Conservation (phyloP, 2,888 invertebrate genomes). For the Lasiommata megera region DNA sequence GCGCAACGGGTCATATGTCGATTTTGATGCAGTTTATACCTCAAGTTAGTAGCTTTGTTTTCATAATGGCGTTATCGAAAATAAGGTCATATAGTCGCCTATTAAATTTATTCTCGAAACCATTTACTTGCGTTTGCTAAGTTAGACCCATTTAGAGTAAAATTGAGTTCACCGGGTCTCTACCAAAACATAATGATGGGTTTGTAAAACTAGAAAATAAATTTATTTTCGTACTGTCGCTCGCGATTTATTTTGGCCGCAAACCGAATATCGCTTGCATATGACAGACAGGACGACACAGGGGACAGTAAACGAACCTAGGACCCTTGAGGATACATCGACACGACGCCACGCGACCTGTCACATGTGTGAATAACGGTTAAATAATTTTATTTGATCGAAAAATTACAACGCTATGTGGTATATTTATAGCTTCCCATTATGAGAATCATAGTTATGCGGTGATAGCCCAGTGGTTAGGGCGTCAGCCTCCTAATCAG, state of each 20-base stretch:
- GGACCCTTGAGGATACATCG: conserved; percentile 39
- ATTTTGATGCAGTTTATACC: no score
- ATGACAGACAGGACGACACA: conserved; percentile 26
- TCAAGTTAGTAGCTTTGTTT: no score
- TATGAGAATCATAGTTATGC: not conserved
- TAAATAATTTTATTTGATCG: conserved; percentile 20
- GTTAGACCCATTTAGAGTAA: no score
- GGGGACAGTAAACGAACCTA: conserved; percentile 32
- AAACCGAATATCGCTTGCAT: conserved; percentile 18
- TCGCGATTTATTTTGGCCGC: not conserved
- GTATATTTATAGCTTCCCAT: not conserved
- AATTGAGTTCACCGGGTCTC: no score
- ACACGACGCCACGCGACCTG: conserved; percentile 38
- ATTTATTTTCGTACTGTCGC: not conserved
- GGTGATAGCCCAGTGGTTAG: no score
- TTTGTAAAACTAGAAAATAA: not conserved
- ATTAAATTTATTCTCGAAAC: no score
- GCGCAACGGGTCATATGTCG: no score
- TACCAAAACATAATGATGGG: no score
- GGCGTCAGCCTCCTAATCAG: no score
- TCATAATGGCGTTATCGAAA: no score
- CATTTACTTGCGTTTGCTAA: no score
- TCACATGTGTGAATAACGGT: conserved; percentile 27
- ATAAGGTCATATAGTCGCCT: no score
- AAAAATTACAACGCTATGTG: conserved; percentile 15